These are phyloP conservation scores for Episyrphus balteatus DNA, from an alignment of 1,140 invertebrate species.

Conservation along the genomic window DNA sequence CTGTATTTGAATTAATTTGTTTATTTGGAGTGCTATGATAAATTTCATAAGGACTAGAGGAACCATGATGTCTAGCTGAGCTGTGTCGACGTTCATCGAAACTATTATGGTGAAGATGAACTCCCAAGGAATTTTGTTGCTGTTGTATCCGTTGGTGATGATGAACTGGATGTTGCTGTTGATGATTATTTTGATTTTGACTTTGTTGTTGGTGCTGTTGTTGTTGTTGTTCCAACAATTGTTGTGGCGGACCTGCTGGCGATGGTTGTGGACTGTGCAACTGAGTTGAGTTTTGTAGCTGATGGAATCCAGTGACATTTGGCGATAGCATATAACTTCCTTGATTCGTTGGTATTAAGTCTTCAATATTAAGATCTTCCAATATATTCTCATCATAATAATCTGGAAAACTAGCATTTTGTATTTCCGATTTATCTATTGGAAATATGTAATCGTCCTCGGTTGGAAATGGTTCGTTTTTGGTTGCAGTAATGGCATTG, in stretches of 20 bases:
- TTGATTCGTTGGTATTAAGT: constrained; percentile 57
- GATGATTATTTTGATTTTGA: constrained; percentile 13
- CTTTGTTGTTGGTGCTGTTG: constrained; percentile 20
- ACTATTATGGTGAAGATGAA: not conserved
- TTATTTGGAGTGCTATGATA: constrained; percentile 38
- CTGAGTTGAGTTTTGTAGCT: constrained; percentile 4
- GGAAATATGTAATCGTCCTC: constrained; percentile 84
- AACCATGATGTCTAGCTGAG: constrained; percentile 10
- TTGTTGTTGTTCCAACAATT: constrained; percentile 36
- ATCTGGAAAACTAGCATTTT: constrained; percentile 75
- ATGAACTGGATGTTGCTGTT: constrained; percentile 16
- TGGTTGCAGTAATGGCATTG: constrained; percentile 36
- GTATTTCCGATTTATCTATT: constrained; percentile 74
- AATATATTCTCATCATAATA: constrained; percentile 70
- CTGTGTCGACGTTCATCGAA: not conserved
- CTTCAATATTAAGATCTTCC: constrained; percentile 76
- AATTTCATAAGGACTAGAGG: constrained; percentile 36
- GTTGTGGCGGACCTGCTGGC: constrained; percentile 25
- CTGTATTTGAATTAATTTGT: constrained; percentile 14
- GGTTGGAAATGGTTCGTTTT: constrained; percentile 57
- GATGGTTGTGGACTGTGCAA: constrained; percentile 19
- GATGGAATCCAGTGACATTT: constrained; percentile 24
- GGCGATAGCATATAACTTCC: constrained; percentile 43
- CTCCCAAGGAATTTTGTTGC: constrained; percentile 6
- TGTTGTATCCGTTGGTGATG: constrained; percentile 17